Percentiles rank a stretch among this genome's conserved stretches.
Evolutionary conservation across 2,113 vertebrate species (phyloP).

Genomic region (Diadophis punctatus): DNA sequence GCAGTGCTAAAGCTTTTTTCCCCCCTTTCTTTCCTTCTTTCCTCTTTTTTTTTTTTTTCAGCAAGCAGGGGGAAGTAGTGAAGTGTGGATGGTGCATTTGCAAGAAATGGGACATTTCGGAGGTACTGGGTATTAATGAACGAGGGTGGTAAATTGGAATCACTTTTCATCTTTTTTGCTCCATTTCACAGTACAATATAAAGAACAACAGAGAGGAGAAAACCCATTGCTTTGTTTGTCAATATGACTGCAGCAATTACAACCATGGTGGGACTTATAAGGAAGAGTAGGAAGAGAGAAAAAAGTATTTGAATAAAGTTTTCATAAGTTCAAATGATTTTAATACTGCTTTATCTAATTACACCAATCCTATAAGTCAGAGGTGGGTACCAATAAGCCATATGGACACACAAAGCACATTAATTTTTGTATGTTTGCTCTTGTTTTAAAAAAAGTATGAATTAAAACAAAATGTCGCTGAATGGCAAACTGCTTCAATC

Average conservation of each 20-base stretch:
- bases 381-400: background rate
- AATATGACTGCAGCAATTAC: background rate
- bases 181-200: background rate
- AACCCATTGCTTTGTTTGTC: background rate
- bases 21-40: slow-evolving; percentile 17
- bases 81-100: slow-evolving; percentile 50
- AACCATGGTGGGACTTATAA: background rate
- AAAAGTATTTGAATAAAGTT: background rate
- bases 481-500: background rate
- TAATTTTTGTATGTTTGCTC: background rate
- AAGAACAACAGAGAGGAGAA: background rate
- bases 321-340: background rate
- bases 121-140: slow-evolving; percentile 73
- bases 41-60: background rate
- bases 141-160: slow-evolving; percentile 73
- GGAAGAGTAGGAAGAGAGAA: background rate
- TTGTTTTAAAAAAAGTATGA: background rate
- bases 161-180: slow-evolving; percentile 62
- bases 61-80: slow-evolving; percentile 40
- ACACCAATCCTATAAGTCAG: background rate
- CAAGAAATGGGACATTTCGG: slow-evolving; percentile 13
- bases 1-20: slow-evolving; percentile 18
- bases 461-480: background rate
- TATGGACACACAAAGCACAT: background rate
- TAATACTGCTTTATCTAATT: background rate